Evolutionary conservation across 2,888 invertebrate species (phyloP).

Genomic region (Apodemia hepburni): DNA sequence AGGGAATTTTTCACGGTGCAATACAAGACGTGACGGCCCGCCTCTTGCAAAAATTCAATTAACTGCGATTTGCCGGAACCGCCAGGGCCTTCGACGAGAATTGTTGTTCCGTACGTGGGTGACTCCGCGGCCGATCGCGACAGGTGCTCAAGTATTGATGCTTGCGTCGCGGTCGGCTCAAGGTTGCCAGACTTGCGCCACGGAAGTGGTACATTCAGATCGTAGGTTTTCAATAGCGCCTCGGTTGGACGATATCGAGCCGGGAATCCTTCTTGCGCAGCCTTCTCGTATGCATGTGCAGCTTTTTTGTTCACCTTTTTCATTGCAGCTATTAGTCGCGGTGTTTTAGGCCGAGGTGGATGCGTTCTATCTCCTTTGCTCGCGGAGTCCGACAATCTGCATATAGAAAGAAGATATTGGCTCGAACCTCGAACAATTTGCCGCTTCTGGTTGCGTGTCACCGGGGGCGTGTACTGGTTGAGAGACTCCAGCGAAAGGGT

Average conservation of each 20-base stretch:
- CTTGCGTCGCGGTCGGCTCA: slow-evolving; percentile 22
- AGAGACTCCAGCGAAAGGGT: slow-evolving; percentile 4
- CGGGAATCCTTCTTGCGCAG: background rate
- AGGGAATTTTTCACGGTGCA: slow-evolving; percentile 5
- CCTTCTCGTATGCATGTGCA: background rate
- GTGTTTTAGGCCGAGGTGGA: background rate
- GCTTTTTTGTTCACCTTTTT: background rate
- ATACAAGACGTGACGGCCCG: background rate
- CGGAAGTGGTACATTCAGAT: background rate
- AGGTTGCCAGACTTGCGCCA: slow-evolving; percentile 8
- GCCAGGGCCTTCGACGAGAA: slow-evolving; percentile 1
- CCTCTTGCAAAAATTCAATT: slow-evolving; percentile 4
- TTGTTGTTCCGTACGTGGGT: background rate
- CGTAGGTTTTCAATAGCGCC: background rate
- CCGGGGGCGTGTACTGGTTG: slow-evolving; percentile 1
- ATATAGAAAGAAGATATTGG: background rate
- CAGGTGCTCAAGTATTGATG: slow-evolving; percentile 17
- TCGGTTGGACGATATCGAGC: background rate
- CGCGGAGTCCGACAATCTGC: background rate
- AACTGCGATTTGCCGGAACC: slow-evolving; percentile 1
- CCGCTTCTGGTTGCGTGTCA: background rate
- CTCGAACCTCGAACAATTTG: background rate
- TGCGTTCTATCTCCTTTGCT: background rate
- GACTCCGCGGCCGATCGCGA: background rate
- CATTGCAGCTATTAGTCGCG: background rate